A percentile compares a stretch with the other conserved stretches of the same genome.
These are phyloP conservation scores for Thoracochromis brauschi DNA, from an alignment of 2,113 vertebrate species.

Conservation along the genomic window DNA sequence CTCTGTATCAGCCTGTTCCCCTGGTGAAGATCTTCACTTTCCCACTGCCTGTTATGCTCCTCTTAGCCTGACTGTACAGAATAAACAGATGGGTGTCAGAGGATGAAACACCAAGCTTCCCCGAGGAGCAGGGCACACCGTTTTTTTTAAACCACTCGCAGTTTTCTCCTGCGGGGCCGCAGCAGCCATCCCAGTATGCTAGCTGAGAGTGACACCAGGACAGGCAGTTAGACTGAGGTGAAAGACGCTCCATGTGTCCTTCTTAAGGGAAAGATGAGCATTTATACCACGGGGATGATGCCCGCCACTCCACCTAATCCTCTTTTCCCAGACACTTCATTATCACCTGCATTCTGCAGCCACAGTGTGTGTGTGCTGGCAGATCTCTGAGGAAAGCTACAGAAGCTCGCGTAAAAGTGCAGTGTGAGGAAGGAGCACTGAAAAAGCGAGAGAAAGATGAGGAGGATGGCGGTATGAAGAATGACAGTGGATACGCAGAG, in stretches of 20 bases:
- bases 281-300: constrained; percentile 57
- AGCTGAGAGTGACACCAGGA: constrained; percentile 40
- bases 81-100: constrained; percentile 54
- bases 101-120: constrained; percentile 49
- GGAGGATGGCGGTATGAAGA: background rate
- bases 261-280: constrained; percentile 58
- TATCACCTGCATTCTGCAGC: constrained; percentile 52
- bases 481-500: constrained; percentile 2
- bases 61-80: constrained; percentile 49
- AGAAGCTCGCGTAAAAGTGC: constrained; percentile 4
- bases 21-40: constrained; percentile 65
- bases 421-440: background rate
- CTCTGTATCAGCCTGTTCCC: constrained; percentile 45
- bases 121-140: constrained; percentile 16
- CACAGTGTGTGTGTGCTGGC: constrained; percentile 36
- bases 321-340: constrained; percentile 66
- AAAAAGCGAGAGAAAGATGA: background rate
- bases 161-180: constrained; percentile 41
- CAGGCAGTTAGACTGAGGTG: constrained; percentile 41
- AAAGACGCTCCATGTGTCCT: constrained; percentile 40
- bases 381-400: constrained; percentile 38
- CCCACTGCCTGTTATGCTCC: constrained; percentile 34
- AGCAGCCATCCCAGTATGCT: constrained; percentile 29
- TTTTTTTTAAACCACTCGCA: constrained; percentile 17
- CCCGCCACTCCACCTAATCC: constrained; percentile 65